A percentile compares a stretch with the other conserved stretches of the same genome.
phyloP scores from a whole-genome alignment of 2,797 vertebrate species.

The Anomalospiza imberbis region DNA sequence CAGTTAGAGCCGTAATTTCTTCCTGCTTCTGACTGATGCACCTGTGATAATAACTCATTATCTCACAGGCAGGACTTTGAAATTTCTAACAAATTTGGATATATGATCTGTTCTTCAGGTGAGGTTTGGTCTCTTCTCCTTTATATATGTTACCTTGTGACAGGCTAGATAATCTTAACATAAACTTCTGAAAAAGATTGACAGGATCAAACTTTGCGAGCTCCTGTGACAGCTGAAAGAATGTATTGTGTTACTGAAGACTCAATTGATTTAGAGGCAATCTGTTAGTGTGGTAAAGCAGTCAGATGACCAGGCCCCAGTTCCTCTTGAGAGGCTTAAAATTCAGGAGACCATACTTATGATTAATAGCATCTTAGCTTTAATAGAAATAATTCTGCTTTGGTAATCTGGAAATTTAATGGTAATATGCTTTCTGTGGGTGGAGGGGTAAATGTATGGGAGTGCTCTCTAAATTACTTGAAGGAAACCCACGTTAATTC shows the following conservation, averaged over 20 bases:
- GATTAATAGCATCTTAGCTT: not conserved
- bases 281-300: not conserved
- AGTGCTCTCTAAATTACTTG: not conserved
- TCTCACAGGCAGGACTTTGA: not conserved
- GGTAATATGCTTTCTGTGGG: not conserved
- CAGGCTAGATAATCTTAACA: not conserved
- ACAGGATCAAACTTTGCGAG: not conserved
- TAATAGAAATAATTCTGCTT: not conserved
- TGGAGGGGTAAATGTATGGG: not conserved
- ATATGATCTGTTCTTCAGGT: not conserved
- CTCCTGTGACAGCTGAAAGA: not conserved
- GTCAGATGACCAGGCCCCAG: not conserved
- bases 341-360: not conserved
- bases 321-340: not conserved
- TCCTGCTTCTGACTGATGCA: not conserved
- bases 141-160: not conserved
- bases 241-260: not conserved
- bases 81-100: not conserved
- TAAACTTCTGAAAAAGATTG: not conserved
- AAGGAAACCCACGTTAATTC: not conserved
- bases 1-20: not conserved
- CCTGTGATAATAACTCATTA: not conserved
- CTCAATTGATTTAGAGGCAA: not conserved
- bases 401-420: not conserved
- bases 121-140: not conserved